These are phyloP conservation scores for Allolobophora icterica DNA, from an alignment of 2,888 invertebrate species.

Conservation along the genomic window DNA sequence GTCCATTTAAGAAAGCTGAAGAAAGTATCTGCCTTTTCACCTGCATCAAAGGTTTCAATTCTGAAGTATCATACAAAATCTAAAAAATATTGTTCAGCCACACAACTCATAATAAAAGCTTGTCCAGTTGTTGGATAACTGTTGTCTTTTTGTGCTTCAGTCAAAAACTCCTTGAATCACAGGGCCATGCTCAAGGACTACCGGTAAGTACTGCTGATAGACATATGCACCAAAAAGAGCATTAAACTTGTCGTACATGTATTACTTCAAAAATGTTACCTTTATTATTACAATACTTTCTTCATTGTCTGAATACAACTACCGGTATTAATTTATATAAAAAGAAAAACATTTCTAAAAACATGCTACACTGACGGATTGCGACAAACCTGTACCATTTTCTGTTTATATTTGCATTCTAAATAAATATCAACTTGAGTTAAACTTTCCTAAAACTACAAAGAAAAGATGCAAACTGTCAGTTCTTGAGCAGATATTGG, in stretches of 20 bases:
- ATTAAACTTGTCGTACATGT: neutral
- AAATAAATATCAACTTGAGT: neutral
- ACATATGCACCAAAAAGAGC: neutral
- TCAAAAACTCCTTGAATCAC: neutral
- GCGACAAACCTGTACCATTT: neutral
- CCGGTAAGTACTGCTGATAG: too few species aligned
- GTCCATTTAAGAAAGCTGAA: neutral
- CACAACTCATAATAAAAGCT: neutral
- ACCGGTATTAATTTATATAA: neutral
- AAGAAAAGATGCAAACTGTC: slow-evolving; percentile 22
- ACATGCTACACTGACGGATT: neutral
- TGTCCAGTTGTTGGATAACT: neutral
- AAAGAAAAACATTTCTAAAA: neutral
- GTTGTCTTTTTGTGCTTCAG: neutral
- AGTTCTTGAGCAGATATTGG: slow-evolving; percentile 22
- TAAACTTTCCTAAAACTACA: neutral
- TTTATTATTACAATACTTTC: neutral
- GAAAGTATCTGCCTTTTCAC: neutral
- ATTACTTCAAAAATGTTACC: neutral
- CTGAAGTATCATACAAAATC: neutral
- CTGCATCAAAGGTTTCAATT: neutral
- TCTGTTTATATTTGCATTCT: neutral
- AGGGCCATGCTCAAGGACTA: neutral
- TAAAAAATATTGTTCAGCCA: neutral
- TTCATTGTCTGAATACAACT: too few species aligned